A percentile compares a stretch with the other conserved stretches of the same genome.
Evolutionary conservation across 2,888 invertebrate genomes (phyloP).

Genomic region (Apamea monoglypha): DNA sequence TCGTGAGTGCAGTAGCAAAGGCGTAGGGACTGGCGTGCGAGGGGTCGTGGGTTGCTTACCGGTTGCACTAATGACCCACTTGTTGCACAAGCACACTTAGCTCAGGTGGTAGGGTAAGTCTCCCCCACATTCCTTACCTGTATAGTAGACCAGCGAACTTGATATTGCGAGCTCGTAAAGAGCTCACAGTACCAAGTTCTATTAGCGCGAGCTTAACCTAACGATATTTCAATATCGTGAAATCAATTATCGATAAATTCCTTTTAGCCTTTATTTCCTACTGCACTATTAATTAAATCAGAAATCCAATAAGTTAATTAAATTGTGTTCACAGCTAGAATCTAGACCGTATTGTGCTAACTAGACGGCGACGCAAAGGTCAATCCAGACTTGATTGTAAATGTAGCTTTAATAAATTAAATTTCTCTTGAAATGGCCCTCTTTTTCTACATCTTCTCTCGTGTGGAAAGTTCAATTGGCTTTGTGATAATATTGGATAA

Average conservation of each 20-base stretch:
- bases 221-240: neutral
- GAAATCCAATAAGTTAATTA: conserved; percentile 51
- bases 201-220: neutral
- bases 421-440: neutral
- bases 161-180: too few species aligned
- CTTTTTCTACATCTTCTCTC: neutral
- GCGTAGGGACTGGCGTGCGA: neutral
- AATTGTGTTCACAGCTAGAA: conserved; percentile 45
- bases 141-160: too few species aligned
- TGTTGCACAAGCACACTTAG: neutral
- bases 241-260: neutral
- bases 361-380: conserved; percentile 26
- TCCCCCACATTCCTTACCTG: neutral
- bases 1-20: neutral
- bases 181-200: neutral
- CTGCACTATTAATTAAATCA: conserved; percentile 44
- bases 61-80: neutral
- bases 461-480: neutral
- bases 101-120: neutral
- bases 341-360: conserved; percentile 19
- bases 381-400: conserved; percentile 19
- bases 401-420: conserved; percentile 19
- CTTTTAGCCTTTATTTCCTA: conserved; percentile 15
- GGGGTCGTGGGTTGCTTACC: neutral
- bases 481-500: neutral